phyloP scores from a whole-genome alignment of 1,140 invertebrate species.

The Brachionus paranguensis region DNA sequence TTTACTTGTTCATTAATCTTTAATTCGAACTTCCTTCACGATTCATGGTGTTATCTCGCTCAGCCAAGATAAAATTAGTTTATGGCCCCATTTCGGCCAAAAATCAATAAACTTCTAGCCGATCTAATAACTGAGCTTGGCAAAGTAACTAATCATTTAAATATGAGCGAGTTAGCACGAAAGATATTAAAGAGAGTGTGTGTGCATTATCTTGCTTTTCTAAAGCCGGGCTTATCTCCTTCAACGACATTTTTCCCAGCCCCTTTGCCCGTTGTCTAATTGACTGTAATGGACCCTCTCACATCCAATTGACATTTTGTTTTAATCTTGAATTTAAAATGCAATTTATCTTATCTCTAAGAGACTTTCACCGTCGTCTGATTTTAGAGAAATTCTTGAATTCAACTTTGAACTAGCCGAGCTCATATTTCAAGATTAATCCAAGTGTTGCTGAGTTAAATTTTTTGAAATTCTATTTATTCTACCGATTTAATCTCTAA shows the following conservation, averaged over 20 bases:
- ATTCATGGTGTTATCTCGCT: not conserved
- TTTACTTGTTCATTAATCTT: not conserved
- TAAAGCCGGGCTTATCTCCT: not conserved
- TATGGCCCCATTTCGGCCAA: not conserved
- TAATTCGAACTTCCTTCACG: not conserved
- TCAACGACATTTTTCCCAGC: not conserved
- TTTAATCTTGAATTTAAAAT: not conserved
- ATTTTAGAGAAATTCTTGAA: not conserved
- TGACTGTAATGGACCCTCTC: not conserved
- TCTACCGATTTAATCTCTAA: not conserved
- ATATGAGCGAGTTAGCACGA: slow-evolving; percentile 12
- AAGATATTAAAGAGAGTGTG: not conserved
- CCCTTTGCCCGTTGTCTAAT: not conserved
- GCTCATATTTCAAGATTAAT: not conserved
- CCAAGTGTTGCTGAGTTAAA: not conserved
- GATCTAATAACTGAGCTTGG: not conserved
- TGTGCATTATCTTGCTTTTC: slow-evolving; percentile 3
- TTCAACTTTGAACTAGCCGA: not conserved
- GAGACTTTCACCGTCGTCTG: not conserved
- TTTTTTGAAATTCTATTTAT: not conserved
- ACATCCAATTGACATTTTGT: not conserved
- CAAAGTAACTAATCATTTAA: slow-evolving; percentile 15
- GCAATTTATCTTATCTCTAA: not conserved
- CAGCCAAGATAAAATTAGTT: not conserved
- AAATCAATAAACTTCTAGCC: slow-evolving; percentile 1